Evolutionary conservation across 2,888 invertebrate species (phyloP), one percentile per base, ranked within the genome.

Genomic region (Argyra leucocephala): DNA sequence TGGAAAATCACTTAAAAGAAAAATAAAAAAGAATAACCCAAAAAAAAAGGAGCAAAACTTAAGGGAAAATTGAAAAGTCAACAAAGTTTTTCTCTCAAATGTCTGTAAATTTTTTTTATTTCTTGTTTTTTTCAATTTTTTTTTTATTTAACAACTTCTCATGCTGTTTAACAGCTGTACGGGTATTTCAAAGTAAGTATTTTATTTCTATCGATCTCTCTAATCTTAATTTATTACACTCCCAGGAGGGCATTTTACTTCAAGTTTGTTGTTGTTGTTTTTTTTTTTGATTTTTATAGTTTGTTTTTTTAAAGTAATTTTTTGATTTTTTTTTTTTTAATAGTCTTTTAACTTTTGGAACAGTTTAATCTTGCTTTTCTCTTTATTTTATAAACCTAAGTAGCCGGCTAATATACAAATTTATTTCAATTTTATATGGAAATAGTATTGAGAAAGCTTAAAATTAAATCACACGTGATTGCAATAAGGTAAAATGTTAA

Each of bases 111-210:
- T 48, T 48, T 48, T 15, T 48, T 18, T 18, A 48, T 15, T 18
- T 48, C 2, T 48, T 15, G 12, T 15, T 48, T 48, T 48, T 48
- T 48, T 48, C 18, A 15, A 12, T 48, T 48, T 2, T 12, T 5
- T 48, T 48, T 48, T 12, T 48, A 15, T 48, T 18, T 48, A 48
- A 48, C 48, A 48, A 48, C 4, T 48, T 48, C 15, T 48, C n/a
- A 15, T 18, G 48, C 48, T 48, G 48, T 48, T 48, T 48, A 48
- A 48, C 48, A 48, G 48, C 48, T 48, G 48, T 48, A 48, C 48
- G 15, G 18, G 12, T 15, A n/a, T 48, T 48, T 18, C n/a, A 2
- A 15, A 18, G 48, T 18, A 31, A 31, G 6, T 48, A 48, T 48
- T 48, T 48, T 1, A 48, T 18, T 5, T 18, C 48, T 48, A 48